Evolutionary conservation across 2,888 invertebrate genomes (phyloP).

Genomic region (Philonicus albiceps): DNA sequence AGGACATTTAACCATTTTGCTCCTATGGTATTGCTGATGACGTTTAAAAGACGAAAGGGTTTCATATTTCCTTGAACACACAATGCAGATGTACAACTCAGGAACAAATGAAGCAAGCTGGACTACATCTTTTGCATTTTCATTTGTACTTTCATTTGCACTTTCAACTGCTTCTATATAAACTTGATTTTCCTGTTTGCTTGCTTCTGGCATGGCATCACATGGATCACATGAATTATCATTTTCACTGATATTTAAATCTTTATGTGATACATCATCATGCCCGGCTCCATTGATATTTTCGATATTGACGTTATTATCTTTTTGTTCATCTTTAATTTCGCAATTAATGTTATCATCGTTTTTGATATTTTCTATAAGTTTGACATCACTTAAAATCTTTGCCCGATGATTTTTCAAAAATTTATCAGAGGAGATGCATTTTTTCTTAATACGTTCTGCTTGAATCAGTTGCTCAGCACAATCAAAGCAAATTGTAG

Average conservation of each 20-base stretch:
- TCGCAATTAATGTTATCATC: no score
- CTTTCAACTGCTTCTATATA: not conserved
- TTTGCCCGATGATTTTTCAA: not conserved
- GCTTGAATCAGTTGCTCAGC: not conserved
- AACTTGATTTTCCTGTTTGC: not conserved
- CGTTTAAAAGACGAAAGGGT: not conserved
- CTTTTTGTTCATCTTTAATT: no score
- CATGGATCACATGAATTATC: not conserved
- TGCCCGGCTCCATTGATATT: no score
- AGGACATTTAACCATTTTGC: not conserved
- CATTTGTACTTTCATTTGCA: not conserved
- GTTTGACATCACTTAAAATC: not conserved
- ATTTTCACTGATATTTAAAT: not conserved
- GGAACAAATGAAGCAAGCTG: not conserved
- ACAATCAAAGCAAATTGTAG: not conserved
- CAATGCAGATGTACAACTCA: not conserved
- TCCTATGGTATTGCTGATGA: not conserved
- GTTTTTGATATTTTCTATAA: not conserved
- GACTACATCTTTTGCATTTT: not conserved
- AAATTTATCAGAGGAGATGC: not conserved
- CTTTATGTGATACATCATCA: no score
- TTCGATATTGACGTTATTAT: no score
- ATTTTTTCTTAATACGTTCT: not conserved
- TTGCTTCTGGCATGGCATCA: not conserved
- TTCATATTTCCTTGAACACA: not conserved